phyloP scores from a whole-genome alignment of 2,888 invertebrate genomes.

The Eurytoma californica region DNA sequence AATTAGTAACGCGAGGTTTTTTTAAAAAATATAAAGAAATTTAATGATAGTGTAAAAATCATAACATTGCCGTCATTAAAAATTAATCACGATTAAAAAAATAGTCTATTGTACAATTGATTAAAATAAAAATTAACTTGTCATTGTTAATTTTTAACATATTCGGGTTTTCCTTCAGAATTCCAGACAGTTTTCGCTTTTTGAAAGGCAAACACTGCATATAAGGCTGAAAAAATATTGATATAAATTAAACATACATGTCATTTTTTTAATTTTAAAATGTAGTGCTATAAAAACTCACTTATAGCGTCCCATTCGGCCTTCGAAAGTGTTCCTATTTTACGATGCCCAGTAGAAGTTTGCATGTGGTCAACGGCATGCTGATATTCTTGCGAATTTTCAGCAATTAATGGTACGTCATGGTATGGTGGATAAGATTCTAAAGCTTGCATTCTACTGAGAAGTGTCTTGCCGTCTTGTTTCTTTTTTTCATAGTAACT shows the following conservation, averaged over 20 bases:
- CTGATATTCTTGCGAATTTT: constrained; percentile 81
- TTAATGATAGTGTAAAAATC: no score
- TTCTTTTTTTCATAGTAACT: constrained; percentile 85
- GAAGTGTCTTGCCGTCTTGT: constrained; percentile 78
- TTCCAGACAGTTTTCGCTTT: constrained; percentile 83
- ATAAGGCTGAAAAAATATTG: constrained; percentile 81
- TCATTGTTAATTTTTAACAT: constrained; percentile 61
- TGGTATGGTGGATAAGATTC: constrained; percentile 86
- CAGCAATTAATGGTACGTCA: constrained; percentile 78
- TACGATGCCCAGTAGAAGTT: constrained; percentile 67
- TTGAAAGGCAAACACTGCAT: constrained; percentile 89
- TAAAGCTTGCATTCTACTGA: constrained; percentile 87
- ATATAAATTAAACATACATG: neutral
- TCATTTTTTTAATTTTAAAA: neutral
- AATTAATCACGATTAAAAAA: neutral
- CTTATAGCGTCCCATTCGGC: constrained; percentile 96
- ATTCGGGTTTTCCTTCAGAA: constrained; percentile 80
- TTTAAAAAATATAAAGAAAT: no score
- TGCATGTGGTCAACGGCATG: constrained; percentile 82
- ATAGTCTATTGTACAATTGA: no score
- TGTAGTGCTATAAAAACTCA: constrained; percentile 76
- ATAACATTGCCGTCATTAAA: neutral
- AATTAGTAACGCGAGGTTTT: no score
- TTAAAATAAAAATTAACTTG: neutral
- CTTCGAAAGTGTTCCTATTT: constrained; percentile 88